Conservation (phyloP, 2,888 invertebrate species). For the Agriopis leucophaearia region DNA sequence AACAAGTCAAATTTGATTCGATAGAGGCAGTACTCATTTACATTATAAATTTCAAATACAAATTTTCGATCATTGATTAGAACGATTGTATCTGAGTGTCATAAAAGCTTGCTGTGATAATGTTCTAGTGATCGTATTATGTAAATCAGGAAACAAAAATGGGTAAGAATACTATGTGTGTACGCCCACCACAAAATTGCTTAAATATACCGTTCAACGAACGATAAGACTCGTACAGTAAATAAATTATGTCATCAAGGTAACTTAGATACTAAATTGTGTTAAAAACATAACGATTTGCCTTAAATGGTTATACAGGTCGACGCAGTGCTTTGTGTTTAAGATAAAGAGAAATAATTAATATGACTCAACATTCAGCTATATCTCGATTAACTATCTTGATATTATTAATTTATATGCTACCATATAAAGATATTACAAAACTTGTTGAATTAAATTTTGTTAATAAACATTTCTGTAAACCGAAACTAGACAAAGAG, state of each 20-base stretch:
- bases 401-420: slow-evolving; percentile 5
- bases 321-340: slow-evolving; percentile 32
- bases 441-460: not conserved
- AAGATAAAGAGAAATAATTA: slow-evolving; percentile 43
- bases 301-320: slow-evolving; percentile 41
- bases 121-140: slow-evolving; percentile 20
- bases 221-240: slow-evolving; percentile 5
- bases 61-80: slow-evolving; percentile 13
- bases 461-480: not conserved
- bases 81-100: slow-evolving; percentile 3
- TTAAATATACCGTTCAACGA: slow-evolving; percentile 16
- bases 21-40: slow-evolving; percentile 5
- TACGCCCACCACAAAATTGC: slow-evolving; percentile 15
- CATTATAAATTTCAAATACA: slow-evolving; percentile 11
- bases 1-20: slow-evolving; percentile 8
- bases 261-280: slow-evolving; percentile 6
- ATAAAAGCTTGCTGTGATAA: slow-evolving; percentile 24
- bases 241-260: slow-evolving; percentile 15
- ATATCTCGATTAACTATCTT: slow-evolving; percentile 25
- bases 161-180: not conserved
- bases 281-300: slow-evolving; percentile 19
- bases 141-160: slow-evolving; percentile 14
- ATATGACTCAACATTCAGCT: slow-evolving; percentile 30
- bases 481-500: not conserved
- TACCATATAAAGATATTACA: not conserved